Evolutionary conservation across 1,140 invertebrate genomes (phyloP).

Genomic region (Drosophila aff.): DNA sequence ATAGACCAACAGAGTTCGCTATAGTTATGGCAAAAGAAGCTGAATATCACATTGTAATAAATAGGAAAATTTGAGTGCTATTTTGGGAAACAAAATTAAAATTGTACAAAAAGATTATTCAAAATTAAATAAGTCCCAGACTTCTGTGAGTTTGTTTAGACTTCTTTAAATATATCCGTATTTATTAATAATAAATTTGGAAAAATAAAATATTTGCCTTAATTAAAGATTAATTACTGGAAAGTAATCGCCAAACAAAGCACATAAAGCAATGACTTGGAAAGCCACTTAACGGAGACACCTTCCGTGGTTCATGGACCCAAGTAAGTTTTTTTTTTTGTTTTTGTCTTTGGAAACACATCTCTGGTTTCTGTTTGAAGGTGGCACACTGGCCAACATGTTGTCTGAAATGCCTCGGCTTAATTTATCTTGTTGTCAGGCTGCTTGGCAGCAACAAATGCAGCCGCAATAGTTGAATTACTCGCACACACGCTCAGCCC

Average conservation of each 20-base stretch:
- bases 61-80: neutral
- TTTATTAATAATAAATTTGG: too few relatives aligned
- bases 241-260: neutral
- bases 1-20: neutral
- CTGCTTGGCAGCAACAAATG: slow-evolving; percentile 42
- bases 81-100: too few relatives aligned
- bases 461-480: slow-evolving; percentile 65
- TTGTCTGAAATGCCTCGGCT: slow-evolving; percentile 39
- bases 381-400: slow-evolving; percentile 30
- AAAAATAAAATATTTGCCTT: neutral
- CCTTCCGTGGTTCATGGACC: neutral
- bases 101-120: too few relatives aligned
- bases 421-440: slow-evolving; percentile 56
- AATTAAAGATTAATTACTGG: neutral
- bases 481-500: slow-evolving; percentile 30
- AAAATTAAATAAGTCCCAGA: too few relatives aligned
- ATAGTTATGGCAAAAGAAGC: neutral
- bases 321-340: neutral
- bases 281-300: slow-evolving; percentile 23
- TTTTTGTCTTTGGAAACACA: slow-evolving; percentile 29
- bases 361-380: slow-evolving; percentile 23
- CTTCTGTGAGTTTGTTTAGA: too few relatives aligned
- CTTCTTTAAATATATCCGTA: too few relatives aligned
- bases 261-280: slow-evolving; percentile 9
- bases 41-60: neutral